These are phyloP conservation scores for Drosophila burlai DNA, from an alignment of 1,140 invertebrate species.

Conservation along the genomic window DNA sequence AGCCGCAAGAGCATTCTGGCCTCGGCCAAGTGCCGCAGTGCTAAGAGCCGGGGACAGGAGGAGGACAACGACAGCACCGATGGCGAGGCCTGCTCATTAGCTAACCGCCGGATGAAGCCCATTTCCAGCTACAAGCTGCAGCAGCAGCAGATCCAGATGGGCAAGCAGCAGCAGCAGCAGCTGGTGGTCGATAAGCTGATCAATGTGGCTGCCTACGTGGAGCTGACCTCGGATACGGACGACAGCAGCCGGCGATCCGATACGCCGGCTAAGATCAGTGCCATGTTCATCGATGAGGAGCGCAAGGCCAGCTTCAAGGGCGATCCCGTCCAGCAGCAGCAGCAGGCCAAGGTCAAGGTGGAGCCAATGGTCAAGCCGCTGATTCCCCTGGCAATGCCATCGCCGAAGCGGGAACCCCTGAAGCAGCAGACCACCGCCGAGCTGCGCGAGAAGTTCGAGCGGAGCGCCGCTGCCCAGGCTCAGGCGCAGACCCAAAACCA, in stretches of 20 bases:
- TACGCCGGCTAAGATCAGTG: constrained; percentile 83
- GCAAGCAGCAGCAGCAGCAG: constrained; percentile 64
- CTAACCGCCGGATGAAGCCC: constrained; percentile 71
- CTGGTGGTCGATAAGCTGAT: constrained; percentile 83
- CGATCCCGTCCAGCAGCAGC: constrained; percentile 49
- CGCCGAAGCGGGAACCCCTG: constrained; percentile 22
- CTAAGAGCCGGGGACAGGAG: constrained; percentile 83
- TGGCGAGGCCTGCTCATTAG: constrained; percentile 74
- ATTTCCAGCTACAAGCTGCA: constrained; percentile 75
- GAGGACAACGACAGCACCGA: constrained; percentile 84
- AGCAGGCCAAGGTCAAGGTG: constrained; percentile 50
- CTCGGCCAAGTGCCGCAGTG: constrained; percentile 93
- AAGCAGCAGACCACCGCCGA: constrained; percentile 74
- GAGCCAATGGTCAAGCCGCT: constrained; percentile 52
- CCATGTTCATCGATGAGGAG: constrained; percentile 85
- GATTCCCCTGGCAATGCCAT: constrained; percentile 17
- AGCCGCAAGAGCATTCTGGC: constrained; percentile 94
- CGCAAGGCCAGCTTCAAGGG: constrained; percentile 84
- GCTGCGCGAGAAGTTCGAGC: constrained; percentile 81
- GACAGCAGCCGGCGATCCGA: constrained; percentile 81
- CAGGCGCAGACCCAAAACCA: constrained; percentile 39
- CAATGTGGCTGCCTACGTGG: constrained; percentile 84
- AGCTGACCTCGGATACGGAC: constrained; percentile 83
- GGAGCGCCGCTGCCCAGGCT: constrained; percentile 53
- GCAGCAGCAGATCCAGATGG: constrained; percentile 43